A percentile compares a stretch with the other conserved stretches of the same genome.
These are phyloP conservation scores for Dromius quadrimaculatus DNA, from an alignment of 2,888 invertebrate genomes.

Conservation along the genomic window DNA sequence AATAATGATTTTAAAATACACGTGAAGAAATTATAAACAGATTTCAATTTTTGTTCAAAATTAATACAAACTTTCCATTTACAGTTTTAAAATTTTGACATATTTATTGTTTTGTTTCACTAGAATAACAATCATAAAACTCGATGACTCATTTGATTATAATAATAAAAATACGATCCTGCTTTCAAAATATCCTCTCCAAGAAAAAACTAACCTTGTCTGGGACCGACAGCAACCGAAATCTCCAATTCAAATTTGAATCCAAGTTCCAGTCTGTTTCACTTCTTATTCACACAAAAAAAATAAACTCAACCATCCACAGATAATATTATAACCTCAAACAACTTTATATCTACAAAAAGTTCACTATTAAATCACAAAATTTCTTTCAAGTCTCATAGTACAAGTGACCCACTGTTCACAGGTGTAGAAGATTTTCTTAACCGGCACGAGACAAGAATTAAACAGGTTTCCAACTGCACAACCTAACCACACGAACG, in stretches of 20 bases:
- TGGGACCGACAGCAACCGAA: conserved; percentile 4
- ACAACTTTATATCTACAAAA: not conserved
- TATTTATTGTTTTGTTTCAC: too few species aligned
- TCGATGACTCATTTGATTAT: too few species aligned
- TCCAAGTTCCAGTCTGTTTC: conserved; percentile 1
- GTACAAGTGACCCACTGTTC: conserved; percentile 23
- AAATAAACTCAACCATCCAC: not conserved
- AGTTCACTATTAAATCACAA: conserved; percentile 19
- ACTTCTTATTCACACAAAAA: not conserved
- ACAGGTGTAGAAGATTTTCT: conserved; percentile 23
- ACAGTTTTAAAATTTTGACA: too few species aligned
- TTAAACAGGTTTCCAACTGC: not conserved
- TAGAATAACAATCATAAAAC: too few species aligned
- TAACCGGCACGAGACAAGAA: conserved; percentile 18
- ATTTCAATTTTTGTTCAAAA: too few species aligned
- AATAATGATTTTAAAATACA: too few species aligned
- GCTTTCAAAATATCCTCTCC: conserved; percentile 21
- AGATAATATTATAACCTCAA: not conserved
- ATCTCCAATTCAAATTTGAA: conserved; percentile 32
- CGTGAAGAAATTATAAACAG: too few species aligned
- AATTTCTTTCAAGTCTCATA: not conserved
- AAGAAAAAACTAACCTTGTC: conserved; percentile 21
- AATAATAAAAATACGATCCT: too few species aligned
- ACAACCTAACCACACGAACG: not conserved
- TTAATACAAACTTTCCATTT: too few species aligned